Evolutionary conservation across 1,140 invertebrate genomes (phyloP), one percentile per base, ranked within the genome.

Genomic region (Helicoverpa zea): DNA sequence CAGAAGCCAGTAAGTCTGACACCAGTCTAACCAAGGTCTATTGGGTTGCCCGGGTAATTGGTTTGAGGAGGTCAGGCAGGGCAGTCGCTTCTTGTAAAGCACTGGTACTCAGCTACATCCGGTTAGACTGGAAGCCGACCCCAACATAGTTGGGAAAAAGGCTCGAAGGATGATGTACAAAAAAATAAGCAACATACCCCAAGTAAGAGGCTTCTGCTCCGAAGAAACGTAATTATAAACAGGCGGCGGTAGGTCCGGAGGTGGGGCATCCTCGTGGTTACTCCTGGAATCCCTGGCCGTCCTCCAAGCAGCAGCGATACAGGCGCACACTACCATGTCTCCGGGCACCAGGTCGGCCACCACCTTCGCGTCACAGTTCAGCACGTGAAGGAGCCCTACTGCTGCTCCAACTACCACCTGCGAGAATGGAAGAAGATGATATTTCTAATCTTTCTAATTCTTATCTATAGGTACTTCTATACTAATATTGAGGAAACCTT

Each of bases 261-360:
- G 86, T 0, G 91, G 90, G 1, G 89, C 90, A 23, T 89, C 89
- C 72, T 93, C 89, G 43, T 91, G 86, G 81, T 94, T 93, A 0
- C 87, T 86, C 23, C 12, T 1, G 88, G 84, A 87, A 23, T 92
- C 89, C 11, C 94, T 90, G 1, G 96, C 95, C 43, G 96, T 96
- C 85, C 97, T 96, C 96, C 97, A 98, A 0, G 97, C 97, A 54
- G 96, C 96, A n/a, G 97, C 96, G 73, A 98, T 96, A 81, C 98
- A 95, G 2, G 97, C 96, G 89, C 98, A 98, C 10, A 98, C 96
- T 47, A 97, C 96, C 89, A 97, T 96, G 91, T 98, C 98, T 5
- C 98, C 98, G 0, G 98, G 98, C n/a, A 98, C 97, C 30, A 98
- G 95, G 86, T 98, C 98, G 0, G 98, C 97, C 18, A 96, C 92